Base-by-base conservation (phyloP, 1,140 invertebrate species). In the Neodiprion virginianus region DNA sequence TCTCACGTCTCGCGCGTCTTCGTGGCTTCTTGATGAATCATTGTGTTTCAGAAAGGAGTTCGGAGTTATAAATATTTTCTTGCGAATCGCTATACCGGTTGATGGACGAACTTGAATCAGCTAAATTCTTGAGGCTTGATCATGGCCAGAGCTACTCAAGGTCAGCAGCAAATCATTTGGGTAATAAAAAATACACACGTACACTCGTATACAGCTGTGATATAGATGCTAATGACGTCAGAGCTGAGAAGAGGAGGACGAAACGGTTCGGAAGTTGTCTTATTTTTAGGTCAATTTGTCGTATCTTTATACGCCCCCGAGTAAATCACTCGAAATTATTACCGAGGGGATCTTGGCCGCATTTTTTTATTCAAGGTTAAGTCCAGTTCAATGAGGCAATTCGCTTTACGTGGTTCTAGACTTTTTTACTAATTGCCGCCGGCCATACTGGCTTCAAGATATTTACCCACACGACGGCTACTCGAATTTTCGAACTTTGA, bases 41-140 rank as follows among this genome's bases (percentile, higher is more conserved):
- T 61, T 61, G 53, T 61, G n/a, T 61, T 40, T 40, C 28, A 61
- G 53, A 61, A 61, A 14, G 11, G 4, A 8, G 28, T 40, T 61
- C 5, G 8, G 53, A 17, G 53, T 14, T 61, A 61, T 61, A 61
- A 61, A 61, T 61, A 61, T 14, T 40, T 17, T 12, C 53, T 61
- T 8, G 53, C n/a, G 11, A 8, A 61, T 61, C n/a, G 53, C 28
- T 40, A 5, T 40, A 40, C 53, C 8, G 53, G 5, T 17, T 61
- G 53, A 61, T 61, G 11, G 53, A 17, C 53, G 53, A 61, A 61
- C 53, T 61, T 61, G 53, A 61, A 61, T 61, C 53, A 14, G 53
- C 53, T 61, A 61, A 61, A 61, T 14, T 61, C 53, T 61, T 61
- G 53, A 61, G 53, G 53, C 53, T 12, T 61, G 53, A 61, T 61